phyloP scores from a whole-genome alignment of 2,113 vertebrate species.

The Oncorhynchus masou region DNA sequence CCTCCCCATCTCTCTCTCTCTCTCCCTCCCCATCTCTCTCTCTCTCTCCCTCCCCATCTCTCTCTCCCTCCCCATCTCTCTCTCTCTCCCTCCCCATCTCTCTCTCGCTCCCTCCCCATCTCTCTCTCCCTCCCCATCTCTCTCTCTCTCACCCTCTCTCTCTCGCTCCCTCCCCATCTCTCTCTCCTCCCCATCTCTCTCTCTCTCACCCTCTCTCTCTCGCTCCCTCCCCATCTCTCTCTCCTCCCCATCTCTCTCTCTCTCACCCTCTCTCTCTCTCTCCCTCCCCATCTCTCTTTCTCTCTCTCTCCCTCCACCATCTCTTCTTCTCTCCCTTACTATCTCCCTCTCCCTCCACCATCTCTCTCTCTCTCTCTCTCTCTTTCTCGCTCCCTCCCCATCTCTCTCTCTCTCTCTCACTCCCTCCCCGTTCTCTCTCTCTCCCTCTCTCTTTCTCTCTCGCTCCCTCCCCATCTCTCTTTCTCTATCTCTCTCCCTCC shows the following conservation, averaged over 20 bases:
- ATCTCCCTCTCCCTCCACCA: no score
- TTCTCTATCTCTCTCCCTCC: conserved; percentile 25
- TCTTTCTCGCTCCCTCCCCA: not conserved
- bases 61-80: no score
- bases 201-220: conserved; percentile 9
- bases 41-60: no score
- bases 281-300: not conserved
- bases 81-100: no score
- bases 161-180: not conserved
- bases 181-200: not conserved
- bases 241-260: conserved; percentile 12
- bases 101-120: no score
- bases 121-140: no score
- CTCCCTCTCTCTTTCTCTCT: not conserved
- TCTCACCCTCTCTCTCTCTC: conserved; percentile 4
- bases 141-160: no score
- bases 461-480: not conserved
- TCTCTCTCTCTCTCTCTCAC: no score
- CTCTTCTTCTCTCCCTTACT: not conserved
- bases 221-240: conserved; percentile 20
- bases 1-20: no score
- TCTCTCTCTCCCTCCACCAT: not conserved
- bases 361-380: no score
- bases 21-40: no score
- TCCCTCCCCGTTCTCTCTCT: no score